phyloP scores from a whole-genome alignment of 1,140 invertebrate species.

The Goniozus legneri region DNA sequence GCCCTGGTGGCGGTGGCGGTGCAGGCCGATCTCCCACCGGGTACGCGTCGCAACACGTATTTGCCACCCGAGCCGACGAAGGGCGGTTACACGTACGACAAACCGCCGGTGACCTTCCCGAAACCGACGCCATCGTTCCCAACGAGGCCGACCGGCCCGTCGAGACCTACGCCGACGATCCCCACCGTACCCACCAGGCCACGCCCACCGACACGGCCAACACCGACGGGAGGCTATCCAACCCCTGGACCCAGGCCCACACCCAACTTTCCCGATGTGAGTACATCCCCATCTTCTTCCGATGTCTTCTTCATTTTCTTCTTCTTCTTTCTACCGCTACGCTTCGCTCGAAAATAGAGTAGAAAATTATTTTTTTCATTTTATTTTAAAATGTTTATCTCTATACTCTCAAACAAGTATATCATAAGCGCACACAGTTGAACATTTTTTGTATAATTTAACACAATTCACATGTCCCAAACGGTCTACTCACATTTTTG shows the following conservation, averaged over 20 bases:
- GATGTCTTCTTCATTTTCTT: too few species aligned
- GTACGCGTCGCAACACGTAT: conserved; percentile 60
- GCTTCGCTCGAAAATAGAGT: too few species aligned
- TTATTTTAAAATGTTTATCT: too few species aligned
- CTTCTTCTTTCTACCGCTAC: too few species aligned
- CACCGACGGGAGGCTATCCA: conserved; percentile 25
- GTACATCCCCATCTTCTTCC: too few species aligned
- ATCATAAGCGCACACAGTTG: too few species aligned
- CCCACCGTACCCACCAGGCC: conserved; percentile 25
- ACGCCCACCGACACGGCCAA: conserved; percentile 21
- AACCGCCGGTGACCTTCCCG: conserved; percentile 59
- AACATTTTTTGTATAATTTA: too few species aligned
- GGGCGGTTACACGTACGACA: conserved; percentile 61
- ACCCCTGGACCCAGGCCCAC: conserved; percentile 35
- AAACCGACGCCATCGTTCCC: conserved; percentile 36
- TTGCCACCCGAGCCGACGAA: conserved; percentile 61
- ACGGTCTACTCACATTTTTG: too few species aligned
- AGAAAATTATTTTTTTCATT: too few species aligned
- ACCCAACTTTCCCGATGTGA: conserved; percentile 37
- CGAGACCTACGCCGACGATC: conserved; percentile 28
- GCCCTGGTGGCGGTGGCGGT: conserved; percentile 44
- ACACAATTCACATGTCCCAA: too few species aligned
- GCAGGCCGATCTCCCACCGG: conserved; percentile 44
- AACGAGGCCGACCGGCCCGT: conserved; percentile 23
- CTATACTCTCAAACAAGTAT: too few species aligned